phyloP scores from a whole-genome alignment of 2,888 invertebrate species.

The Arge pagana region DNA sequence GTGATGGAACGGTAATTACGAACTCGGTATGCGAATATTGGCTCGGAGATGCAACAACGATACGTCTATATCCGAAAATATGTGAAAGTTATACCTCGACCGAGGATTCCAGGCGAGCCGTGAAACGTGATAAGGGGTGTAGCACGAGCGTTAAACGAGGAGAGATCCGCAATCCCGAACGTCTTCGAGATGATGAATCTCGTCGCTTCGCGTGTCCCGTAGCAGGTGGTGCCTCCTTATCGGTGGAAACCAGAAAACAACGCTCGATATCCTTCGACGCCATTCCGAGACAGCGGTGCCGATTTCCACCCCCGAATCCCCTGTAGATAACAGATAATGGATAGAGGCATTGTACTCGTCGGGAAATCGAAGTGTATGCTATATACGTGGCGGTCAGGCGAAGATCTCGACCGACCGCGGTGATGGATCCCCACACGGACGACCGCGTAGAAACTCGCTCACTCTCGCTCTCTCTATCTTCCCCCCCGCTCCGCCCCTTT shows the following conservation, averaged over 20 bases:
- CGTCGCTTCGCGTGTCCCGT: no score
- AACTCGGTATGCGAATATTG: no score
- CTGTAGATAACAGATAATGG: conserved; percentile 36
- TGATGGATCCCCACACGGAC: conserved; percentile 15
- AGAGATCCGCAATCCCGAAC: neutral
- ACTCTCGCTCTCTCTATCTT: neutral
- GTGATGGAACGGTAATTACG: no score
- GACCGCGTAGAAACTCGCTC: conserved; percentile 11
- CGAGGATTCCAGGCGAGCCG: no score
- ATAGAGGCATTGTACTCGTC: conserved; percentile 35
- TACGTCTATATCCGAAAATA: no score
- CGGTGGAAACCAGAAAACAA: conserved; percentile 16
- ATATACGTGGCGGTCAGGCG: conserved; percentile 18
- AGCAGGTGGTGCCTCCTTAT: neutral
- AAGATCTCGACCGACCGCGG: conserved; percentile 2
- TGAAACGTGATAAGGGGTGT: no score
- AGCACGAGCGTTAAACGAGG: neutral
- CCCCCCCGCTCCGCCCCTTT: neutral
- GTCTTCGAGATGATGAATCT: conserved; percentile 1
- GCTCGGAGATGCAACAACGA: no score
- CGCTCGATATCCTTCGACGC: conserved; percentile 13
- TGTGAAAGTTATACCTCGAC: no score
- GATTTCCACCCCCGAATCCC: conserved; percentile 27
- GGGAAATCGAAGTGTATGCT: no score
- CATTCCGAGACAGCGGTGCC: neutral